Conservation (phyloP, 2,113 vertebrate species). For the Cricetomys ansorgei region DNA sequence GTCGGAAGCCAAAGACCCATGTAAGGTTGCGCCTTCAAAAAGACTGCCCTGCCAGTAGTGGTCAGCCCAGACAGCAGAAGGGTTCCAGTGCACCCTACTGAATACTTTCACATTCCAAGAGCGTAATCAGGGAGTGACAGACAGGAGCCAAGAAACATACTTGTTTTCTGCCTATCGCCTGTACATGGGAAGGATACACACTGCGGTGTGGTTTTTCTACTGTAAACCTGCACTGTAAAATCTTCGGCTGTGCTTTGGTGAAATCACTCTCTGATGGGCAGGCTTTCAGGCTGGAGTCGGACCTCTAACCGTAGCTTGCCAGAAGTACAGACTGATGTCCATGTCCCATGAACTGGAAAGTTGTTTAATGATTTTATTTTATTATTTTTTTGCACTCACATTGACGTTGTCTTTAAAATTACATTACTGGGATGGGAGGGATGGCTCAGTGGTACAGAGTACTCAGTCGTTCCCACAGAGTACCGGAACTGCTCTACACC, state of each 20-base stretch:
- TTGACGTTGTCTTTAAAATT: not conserved
- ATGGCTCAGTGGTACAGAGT: not conserved
- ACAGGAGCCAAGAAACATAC: no score
- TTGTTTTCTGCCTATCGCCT: not conserved
- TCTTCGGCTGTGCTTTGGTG: not conserved
- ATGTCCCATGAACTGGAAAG: not conserved
- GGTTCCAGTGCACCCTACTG: not conserved
- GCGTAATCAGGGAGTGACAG: not conserved
- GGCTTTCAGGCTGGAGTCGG: not conserved
- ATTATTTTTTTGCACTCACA: not conserved
- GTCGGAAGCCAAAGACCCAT: not conserved
- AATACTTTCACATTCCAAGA: not conserved
- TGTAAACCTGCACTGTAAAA: not conserved
- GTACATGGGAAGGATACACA: no score
- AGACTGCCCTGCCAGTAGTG: not conserved
- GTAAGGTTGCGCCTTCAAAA: not conserved
- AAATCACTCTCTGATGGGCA: not conserved
- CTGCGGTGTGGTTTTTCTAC: not conserved
- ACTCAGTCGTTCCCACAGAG: no score
- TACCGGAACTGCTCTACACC: no score
- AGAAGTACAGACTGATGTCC: not conserved
- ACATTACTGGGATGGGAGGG: not conserved
- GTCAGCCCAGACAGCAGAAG: not conserved
- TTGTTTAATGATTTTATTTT: not conserved
- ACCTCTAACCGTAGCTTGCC: not conserved